A percentile compares a stretch with the other conserved stretches of the same genome.
Evolutionary conservation across 2,888 invertebrate genomes (phyloP).

Genomic region (Icerya purchasi): DNA sequence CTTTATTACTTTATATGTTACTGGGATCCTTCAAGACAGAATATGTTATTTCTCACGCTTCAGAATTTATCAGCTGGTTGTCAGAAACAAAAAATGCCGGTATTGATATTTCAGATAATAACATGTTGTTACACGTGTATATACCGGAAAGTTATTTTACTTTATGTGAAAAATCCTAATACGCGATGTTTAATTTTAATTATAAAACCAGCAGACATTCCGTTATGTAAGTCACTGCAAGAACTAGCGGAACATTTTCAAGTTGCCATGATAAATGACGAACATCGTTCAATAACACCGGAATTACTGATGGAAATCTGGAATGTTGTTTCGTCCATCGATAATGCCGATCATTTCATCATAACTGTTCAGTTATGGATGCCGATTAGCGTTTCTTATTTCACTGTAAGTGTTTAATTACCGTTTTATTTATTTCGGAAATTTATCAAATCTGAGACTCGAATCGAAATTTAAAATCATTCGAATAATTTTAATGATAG

Average conservation of each 20-base stretch:
- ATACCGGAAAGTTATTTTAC: no score
- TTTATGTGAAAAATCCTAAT: no score
- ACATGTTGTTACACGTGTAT: no score
- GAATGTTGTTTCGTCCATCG: not conserved
- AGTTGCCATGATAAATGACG: not conserved
- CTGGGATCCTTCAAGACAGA: not conserved
- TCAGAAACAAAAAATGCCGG: not conserved
- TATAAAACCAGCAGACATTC: not conserved
- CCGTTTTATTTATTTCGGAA: no score
- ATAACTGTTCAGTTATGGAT: not conserved
- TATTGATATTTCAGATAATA: no score
- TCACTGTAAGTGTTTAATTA: not conserved
- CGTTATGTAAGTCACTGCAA: not conserved
- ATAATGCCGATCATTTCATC: not conserved
- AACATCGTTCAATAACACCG: not conserved
- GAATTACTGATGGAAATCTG: not conserved
- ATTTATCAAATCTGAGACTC: no score
- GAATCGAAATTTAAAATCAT: no score
- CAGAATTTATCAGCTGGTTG: constrained; percentile 15
- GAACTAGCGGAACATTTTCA: not conserved
- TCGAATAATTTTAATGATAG: no score
- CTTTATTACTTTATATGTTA: constrained; percentile 2
- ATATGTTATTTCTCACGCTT: not conserved
- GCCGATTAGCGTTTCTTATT: not conserved
- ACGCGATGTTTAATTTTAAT: no score